phyloP scores from a whole-genome alignment of 1,140 invertebrate genomes.

The Oncopeltus fasciatus region DNA sequence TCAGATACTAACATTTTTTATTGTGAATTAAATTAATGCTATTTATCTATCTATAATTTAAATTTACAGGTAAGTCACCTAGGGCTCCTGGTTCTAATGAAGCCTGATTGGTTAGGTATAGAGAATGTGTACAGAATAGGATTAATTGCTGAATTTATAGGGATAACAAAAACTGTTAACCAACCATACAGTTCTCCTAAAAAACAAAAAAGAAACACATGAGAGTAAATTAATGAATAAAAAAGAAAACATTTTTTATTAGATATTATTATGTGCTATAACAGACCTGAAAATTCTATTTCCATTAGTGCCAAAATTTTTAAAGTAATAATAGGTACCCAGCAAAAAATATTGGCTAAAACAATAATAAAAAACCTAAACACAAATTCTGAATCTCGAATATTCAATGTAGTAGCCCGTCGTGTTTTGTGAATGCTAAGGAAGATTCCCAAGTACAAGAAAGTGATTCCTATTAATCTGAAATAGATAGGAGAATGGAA shows the following conservation, averaged over 20 bases:
- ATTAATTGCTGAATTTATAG: conserved; percentile 64
- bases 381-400: conserved; percentile 50
- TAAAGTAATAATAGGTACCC: conserved; percentile 55
- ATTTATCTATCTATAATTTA: no score
- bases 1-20: no score
- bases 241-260: background rate
- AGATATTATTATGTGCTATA: background rate
- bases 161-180: conserved; percentile 60
- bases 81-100: background rate
- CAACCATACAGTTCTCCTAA: conserved; percentile 52
- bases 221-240: background rate
- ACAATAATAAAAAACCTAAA: conserved; percentile 62
- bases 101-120: conserved; percentile 43
- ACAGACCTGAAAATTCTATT: conserved; percentile 35
- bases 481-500: no score
- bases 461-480: conserved; percentile 44
- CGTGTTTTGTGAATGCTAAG: conserved; percentile 45
- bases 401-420: conserved; percentile 40
- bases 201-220: background rate
- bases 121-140: conserved; percentile 67
- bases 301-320: conserved; percentile 48
- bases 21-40: no score
- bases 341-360: conserved; percentile 55
- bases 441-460: conserved; percentile 49
- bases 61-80: no score